These are phyloP conservation scores for honey bee (Apis mellifera) DNA, from an alignment of 1,140 invertebrate species.

Conservation along the genomic window DNA sequence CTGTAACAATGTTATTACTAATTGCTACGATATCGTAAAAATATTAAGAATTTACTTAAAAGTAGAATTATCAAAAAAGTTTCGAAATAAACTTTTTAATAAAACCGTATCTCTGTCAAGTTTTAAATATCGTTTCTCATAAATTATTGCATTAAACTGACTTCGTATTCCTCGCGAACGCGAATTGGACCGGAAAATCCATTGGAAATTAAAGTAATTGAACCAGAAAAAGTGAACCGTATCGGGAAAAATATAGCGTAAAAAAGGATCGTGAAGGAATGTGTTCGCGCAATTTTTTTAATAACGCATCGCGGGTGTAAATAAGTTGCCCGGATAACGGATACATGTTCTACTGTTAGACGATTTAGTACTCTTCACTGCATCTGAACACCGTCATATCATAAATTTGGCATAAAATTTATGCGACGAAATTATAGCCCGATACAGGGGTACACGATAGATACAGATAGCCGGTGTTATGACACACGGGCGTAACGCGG, in stretches of 20 bases:
- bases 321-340: slow-evolving; percentile 7
- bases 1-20: too few relatives aligned
- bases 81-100: background rate
- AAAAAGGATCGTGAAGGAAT: background rate
- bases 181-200: background rate
- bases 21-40: too few relatives aligned
- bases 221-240: background rate
- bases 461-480: slow-evolving; percentile 34
- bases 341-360: background rate
- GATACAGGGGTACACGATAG: slow-evolving; percentile 29
- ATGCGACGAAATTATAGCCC: slow-evolving; percentile 39
- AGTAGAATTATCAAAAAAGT: too few relatives aligned
- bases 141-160: background rate
- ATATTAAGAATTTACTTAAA: too few relatives aligned
- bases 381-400: background rate
- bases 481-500: slow-evolving; percentile 28
- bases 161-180: too few relatives aligned
- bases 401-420: slow-evolving; percentile 48
- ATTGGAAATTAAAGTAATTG: slow-evolving; percentile 8
- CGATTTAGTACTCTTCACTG: slow-evolving; percentile 27
- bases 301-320: background rate
- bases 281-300: background rate
- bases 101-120: background rate
- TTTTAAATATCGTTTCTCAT: background rate
- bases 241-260: background rate